These are phyloP conservation scores for Operophtera brumata DNA, from an alignment of 2,888 invertebrate genomes.

Conservation along the genomic window DNA sequence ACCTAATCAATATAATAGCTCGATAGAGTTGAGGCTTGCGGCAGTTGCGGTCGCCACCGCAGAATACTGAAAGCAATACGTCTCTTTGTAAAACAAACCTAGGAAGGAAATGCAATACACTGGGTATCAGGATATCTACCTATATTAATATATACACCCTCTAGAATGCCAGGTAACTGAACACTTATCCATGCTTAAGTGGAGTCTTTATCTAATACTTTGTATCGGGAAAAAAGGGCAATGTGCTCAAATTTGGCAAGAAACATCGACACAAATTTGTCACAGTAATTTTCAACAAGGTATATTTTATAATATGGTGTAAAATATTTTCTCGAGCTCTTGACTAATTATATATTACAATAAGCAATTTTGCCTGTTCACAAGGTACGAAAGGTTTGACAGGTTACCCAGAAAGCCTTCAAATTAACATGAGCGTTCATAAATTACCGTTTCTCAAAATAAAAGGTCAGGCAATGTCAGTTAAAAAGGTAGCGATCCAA, in stretches of 20 bases:
- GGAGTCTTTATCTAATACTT: too few species aligned
- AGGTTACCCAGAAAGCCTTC: background rate
- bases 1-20: slow-evolving; percentile 21
- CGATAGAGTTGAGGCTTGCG: slow-evolving; percentile 53
- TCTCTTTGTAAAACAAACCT: slow-evolving; percentile 51
- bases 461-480: slow-evolving; percentile 26
- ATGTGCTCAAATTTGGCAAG: too few species aligned
- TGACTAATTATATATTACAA: too few species aligned
- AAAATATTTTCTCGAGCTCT: too few species aligned
- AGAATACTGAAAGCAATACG: slow-evolving; percentile 62
- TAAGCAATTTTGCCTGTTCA: background rate
- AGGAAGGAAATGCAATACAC: slow-evolving; percentile 46
- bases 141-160: slow-evolving; percentile 2
- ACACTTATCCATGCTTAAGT: background rate
- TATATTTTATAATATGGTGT: too few species aligned
- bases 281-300: too few species aligned
- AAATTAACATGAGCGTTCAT: slow-evolving; percentile 1
- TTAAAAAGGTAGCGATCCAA: slow-evolving; percentile 38
- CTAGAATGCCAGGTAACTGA: background rate
- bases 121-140: slow-evolving; percentile 14
- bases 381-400: background rate
- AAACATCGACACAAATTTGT: too few species aligned
- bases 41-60: slow-evolving; percentile 62
- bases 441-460: slow-evolving; percentile 7
- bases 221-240: too few species aligned